phyloP scores from a whole-genome alignment of 2,888 invertebrate genomes.

The Nemurella pictetii region DNA sequence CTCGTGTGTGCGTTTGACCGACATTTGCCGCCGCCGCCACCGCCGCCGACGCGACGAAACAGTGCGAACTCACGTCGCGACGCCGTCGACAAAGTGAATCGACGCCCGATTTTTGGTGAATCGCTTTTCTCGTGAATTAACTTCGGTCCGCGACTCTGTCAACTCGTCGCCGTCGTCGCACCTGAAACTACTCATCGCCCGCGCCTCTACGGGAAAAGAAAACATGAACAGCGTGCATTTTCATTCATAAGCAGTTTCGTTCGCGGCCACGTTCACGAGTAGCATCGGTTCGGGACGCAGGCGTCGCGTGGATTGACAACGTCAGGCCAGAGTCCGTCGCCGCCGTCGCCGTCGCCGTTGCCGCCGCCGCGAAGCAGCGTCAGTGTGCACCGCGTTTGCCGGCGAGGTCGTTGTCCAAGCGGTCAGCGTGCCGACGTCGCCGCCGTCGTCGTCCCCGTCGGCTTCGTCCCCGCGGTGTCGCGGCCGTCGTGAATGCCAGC shows the following conservation, averaged over 20 bases:
- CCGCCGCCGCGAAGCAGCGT: background rate
- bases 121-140: background rate
- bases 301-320: background rate
- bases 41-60: no score
- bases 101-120: background rate
- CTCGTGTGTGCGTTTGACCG: background rate
- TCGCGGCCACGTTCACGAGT: background rate
- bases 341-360: background rate
- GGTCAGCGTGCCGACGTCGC: conserved; percentile 6
- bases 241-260: conserved; percentile 16
- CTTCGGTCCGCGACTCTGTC: background rate
- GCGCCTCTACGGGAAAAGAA: background rate
- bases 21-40: no score
- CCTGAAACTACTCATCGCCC: no score
- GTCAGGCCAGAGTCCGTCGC: background rate
- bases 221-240: conserved; percentile 13
- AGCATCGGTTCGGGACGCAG: background rate
- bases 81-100: background rate
- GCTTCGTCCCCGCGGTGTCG: background rate
- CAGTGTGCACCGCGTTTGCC: conserved; percentile 3
- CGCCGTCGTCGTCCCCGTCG: background rate
- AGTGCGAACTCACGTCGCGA: no score
- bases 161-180: no score
- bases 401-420: background rate
- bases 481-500: conserved; percentile 42